Evolutionary conservation across 1,140 invertebrate genomes (phyloP), one percentile per base, ranked within the genome.

Genomic region (Tetramorium parvispinum): DNA sequence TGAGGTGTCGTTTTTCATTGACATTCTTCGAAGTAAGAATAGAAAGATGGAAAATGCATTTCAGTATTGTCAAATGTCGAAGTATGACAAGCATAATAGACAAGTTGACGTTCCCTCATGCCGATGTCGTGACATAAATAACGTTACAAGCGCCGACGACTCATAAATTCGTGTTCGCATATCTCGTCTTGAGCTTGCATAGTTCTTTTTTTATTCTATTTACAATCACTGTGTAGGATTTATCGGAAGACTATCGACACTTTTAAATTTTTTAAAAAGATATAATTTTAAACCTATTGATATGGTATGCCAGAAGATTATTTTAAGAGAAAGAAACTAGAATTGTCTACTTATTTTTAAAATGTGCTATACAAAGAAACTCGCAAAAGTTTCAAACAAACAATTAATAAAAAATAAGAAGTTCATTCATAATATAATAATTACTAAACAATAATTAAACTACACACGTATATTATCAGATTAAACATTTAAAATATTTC

Each of bases 161-260:
- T 93, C 91, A 90, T 92, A 93, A 93, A 93, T 92, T 91, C 79
- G 73, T 78, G 78, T 49, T 88, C 61, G 89, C 68, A 70, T 82
- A 51, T 89, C 88, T 85, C 76, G 65, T 85, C 59, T 13, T 46
- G 79, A 73, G 10, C 57, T 83, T 83, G 37, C 32, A 32, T 27
- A 59, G n/a, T 73, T 78, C 10, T 59, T 83, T 61, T 82, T 75
- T 43, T 49, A 46, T 82, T 43, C 43, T 53, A 66, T 59, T 59
- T 71, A 82, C 37, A 8, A 73, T 71, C 11, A 32, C 24, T 53
- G 40, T 5, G 10, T 16, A 53, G 7, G 7, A 57, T 24, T 59
- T 83, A 21, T 75, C 4, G 13, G 3, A 81, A 55, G 37, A 70
- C 18, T 16, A 27, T 65, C 76, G 61, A 63, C 43, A 32, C 32